Percentiles rank a stretch among this genome's conserved stretches.
Conservation (phyloP, 2,113 vertebrate genomes). For the Elgaria multicarinata region DNA sequence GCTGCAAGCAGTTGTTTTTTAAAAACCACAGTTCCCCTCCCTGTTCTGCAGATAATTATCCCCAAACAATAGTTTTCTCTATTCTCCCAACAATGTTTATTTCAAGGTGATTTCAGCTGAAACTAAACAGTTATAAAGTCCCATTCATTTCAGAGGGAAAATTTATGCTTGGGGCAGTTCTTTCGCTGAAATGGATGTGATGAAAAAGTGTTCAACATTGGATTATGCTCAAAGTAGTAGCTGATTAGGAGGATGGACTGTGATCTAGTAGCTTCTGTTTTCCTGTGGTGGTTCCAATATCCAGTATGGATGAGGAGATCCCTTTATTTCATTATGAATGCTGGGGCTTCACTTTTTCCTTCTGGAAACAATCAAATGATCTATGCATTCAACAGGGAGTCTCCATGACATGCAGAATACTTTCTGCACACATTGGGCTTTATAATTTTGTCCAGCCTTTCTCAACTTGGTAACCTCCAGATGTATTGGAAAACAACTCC, state of each 20-base stretch:
- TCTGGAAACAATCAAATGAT: not conserved
- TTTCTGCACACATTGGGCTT: not conserved
- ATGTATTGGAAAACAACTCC: not conserved
- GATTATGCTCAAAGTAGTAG: not conserved
- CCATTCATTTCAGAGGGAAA: not conserved
- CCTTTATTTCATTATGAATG: not conserved
- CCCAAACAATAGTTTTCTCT: not conserved
- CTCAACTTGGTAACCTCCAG: not conserved
- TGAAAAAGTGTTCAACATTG: not conserved
- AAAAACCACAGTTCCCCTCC: too few relatives aligned
- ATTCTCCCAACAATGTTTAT: not conserved
- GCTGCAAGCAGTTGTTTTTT: not conserved
- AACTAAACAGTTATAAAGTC: not conserved
- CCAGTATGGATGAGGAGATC: not conserved
- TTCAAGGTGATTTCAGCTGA: not conserved
- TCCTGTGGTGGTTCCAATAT: not conserved
- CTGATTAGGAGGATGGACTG: not conserved
- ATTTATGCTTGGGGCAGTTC: not conserved
- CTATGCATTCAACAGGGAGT: too few relatives aligned
- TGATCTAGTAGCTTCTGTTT: not conserved
- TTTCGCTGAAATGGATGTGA: not conserved
- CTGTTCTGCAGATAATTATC: not conserved
- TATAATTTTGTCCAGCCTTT: not conserved
- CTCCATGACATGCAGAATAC: not conserved
- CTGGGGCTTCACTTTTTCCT: not conserved